Conservation (phyloP, 2,113 vertebrate genomes). For the Mola mola region DNA sequence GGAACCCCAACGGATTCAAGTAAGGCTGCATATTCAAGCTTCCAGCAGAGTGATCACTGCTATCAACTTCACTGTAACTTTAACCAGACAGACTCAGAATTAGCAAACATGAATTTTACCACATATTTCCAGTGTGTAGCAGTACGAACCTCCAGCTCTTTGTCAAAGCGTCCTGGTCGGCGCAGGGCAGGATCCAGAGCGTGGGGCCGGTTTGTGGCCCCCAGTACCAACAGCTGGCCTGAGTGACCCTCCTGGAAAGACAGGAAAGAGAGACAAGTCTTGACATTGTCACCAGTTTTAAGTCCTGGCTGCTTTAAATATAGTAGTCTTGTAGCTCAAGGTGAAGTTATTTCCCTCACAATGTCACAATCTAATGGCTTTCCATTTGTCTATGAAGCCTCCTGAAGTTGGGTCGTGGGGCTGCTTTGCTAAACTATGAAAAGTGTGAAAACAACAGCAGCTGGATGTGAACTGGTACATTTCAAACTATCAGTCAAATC, state of each 20-base stretch:
- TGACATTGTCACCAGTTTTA: too few relatives aligned
- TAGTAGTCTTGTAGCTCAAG: too few relatives aligned
- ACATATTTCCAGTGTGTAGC: not conserved
- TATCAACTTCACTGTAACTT: not conserved
- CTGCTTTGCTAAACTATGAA: not conserved
- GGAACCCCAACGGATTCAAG: not conserved
- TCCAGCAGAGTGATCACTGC: not conserved
- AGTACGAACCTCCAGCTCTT: constrained; percentile 88
- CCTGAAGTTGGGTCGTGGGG: not conserved
- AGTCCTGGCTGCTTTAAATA: too few relatives aligned
- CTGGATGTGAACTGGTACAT: not conserved
- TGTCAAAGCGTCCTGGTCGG: constrained; percentile 93
- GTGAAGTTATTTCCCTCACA: too few relatives aligned
- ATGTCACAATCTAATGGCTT: too few relatives aligned
- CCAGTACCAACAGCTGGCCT: constrained; percentile 92
- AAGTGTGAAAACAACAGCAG: constrained; percentile 10
- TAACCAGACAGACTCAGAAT: too few relatives aligned
- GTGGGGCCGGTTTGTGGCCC: constrained; percentile 94
- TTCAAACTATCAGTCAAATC: not conserved
- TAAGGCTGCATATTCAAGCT: not conserved
- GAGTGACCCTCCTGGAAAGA: constrained; percentile 86
- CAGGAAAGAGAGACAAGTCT: not conserved
- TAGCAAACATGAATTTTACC: too few relatives aligned
- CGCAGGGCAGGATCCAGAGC: constrained; percentile 91
- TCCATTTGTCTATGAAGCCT: not conserved